These are phyloP conservation scores for Hippocampus kuda DNA, from an alignment of 2,797 vertebrate species.

Conservation along the genomic window DNA sequence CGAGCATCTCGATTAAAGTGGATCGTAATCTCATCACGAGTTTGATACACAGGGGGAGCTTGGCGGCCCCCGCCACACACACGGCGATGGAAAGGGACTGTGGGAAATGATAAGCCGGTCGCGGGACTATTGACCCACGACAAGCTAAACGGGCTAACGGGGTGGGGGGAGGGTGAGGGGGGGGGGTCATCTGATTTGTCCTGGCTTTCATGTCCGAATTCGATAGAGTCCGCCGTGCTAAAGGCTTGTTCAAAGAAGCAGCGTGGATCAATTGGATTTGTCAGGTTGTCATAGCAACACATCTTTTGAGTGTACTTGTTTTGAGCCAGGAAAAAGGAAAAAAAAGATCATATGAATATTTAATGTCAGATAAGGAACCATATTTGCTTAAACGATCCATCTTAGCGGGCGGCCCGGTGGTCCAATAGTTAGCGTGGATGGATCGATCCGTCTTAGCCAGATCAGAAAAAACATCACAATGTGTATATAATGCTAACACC, in stretches of 20 bases:
- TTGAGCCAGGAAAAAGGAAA: neutral
- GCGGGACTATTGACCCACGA: neutral
- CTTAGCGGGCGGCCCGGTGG: too few relatives aligned
- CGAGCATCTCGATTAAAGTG: conserved; percentile 35
- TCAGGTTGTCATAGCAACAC: neutral
- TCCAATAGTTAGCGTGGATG: too few relatives aligned
- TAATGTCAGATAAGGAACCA: too few relatives aligned
- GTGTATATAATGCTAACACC: too few relatives aligned
- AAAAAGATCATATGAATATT: too few relatives aligned
- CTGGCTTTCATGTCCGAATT: conserved; percentile 3
- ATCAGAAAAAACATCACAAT: too few relatives aligned
- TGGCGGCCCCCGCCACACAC: conserved; percentile 10
- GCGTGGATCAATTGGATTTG: neutral
- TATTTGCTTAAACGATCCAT: too few relatives aligned
- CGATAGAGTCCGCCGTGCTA: neutral
- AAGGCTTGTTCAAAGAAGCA: neutral
- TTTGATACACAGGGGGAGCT: conserved; percentile 22
- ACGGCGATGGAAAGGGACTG: conserved; percentile 14
- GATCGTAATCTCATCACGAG: conserved; percentile 34
- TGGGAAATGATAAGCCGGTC: conserved; percentile 17
- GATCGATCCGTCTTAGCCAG: too few relatives aligned
- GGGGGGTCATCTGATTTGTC: conserved; percentile 2
- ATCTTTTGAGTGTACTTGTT: conserved; percentile 15
- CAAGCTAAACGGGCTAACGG: neutral
- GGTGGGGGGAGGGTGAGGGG: too few relatives aligned